Evolutionary conservation across 2,888 invertebrate species (phyloP), one percentile per base, ranked within the genome.

Genomic region (Cinara cedri): DNA sequence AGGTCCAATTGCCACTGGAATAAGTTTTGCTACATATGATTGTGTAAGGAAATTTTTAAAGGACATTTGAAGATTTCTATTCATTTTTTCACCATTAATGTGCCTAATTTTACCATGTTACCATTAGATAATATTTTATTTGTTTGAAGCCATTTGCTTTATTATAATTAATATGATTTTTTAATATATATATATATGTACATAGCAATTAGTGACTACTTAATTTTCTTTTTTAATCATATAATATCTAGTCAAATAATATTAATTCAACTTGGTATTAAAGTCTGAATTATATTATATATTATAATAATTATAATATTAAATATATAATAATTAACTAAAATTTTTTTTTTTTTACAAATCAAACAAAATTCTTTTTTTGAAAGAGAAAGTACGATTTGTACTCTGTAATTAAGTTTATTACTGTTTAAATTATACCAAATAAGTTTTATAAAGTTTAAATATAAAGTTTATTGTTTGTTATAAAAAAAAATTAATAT

Each of bases 1-100:
- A 86, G 95, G 95, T 0, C 95, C 95, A 10, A 91, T 94, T 72
- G 93, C 94, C 0, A 94, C 94, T 13, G 98, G 98, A 81, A 96
- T 98, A 84, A 97, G 97, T 84, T 99, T 98, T 87, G 94, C 96
- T 4, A 94, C 95, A 0, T 97, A 97, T 86, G 98, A 99, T 86
- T 88, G 89, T 62, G 90, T 93, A 81, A 91, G 91, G 83, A 88
- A 90, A 78, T 80, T 72, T 42, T 81, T 83, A 81, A 80, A 81
- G 42, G 24, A 68, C n/a, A 65, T 71, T 66, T 72, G 63, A 62
- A 63, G 57, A 54, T 70, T 80, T 46, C 49, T 19, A 55, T 51
- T 24, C 8, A 44, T 75, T 51, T 66, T 74, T 57, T 24, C 9
- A 72, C 26, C 63, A 57, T 34, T 46, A 10, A 26, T 66, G 65